These are phyloP conservation scores for Dreissena rostriformis DNA, from an alignment of 1,140 invertebrate species.

Conservation along the genomic window DNA sequence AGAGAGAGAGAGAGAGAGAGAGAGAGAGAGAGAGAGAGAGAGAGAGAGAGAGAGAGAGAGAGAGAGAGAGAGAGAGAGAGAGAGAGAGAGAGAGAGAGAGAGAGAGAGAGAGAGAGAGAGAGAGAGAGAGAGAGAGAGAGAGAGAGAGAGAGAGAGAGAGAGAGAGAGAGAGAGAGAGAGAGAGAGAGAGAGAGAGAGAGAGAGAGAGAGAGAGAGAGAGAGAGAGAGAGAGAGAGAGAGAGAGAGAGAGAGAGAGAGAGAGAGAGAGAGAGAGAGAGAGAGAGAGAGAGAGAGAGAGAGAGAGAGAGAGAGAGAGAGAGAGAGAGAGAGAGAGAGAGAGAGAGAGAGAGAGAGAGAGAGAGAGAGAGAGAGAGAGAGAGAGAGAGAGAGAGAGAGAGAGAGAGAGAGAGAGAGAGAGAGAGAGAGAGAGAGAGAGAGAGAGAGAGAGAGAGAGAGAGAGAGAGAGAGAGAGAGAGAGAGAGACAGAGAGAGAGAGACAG, in stretches of 20 bases:
- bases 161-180: constrained; percentile 4
- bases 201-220: constrained; percentile 4
- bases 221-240: constrained; percentile 4
- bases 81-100: constrained; percentile 4
- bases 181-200: constrained; percentile 4
- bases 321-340: constrained; percentile 4
- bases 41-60: constrained; percentile 4
- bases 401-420: constrained; percentile 4
- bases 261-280: constrained; percentile 4
- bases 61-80: constrained; percentile 4
- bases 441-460: constrained; percentile 4
- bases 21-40: constrained; percentile 4
- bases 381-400: constrained; percentile 4
- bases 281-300: constrained; percentile 4
- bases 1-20: constrained; percentile 4
- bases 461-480: constrained; percentile 4
- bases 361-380: constrained; percentile 4
- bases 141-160: constrained; percentile 4
- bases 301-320: constrained; percentile 1
- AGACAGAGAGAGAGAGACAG: neutral
- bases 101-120: constrained; percentile 1
- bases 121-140: constrained; percentile 1
- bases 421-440: constrained; percentile 4
- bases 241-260: constrained; percentile 4
- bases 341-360: constrained; percentile 4